These are phyloP conservation scores for Melitaea cinxia DNA, from an alignment of 1,140 invertebrate species.

Conservation along the genomic window DNA sequence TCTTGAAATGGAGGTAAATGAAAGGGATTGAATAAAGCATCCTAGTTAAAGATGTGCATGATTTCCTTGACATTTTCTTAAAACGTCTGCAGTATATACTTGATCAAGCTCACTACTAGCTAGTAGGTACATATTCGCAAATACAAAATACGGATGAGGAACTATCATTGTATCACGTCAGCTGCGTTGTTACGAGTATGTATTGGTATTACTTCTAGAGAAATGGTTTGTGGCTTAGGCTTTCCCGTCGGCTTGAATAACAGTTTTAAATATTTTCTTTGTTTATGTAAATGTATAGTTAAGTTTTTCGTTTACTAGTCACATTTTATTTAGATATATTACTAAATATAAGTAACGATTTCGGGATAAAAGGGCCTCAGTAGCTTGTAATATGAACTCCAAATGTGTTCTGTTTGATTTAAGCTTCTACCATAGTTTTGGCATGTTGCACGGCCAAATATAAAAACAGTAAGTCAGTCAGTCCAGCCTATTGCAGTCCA, in stretches of 20 bases:
- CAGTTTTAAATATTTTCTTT: not conserved
- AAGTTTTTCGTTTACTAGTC: not conserved
- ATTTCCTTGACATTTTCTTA: slow-evolving; percentile 29
- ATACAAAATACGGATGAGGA: slow-evolving; percentile 21
- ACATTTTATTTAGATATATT: too few species aligned
- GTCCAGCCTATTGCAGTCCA: too few species aligned
- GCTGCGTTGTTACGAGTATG: slow-evolving; percentile 1
- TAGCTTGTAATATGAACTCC: too few species aligned
- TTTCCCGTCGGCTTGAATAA: too few species aligned
- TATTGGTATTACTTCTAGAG: slow-evolving; percentile 8
- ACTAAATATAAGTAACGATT: too few species aligned
- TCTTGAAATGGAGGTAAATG: slow-evolving; percentile 2
- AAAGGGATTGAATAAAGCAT: slow-evolving; percentile 13
- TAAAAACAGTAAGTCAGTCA: too few species aligned
- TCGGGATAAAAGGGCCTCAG: too few species aligned
- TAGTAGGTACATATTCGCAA: slow-evolving; percentile 14
- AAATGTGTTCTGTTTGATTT: too few species aligned
- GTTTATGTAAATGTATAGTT: not conserved
- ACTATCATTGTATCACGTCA: slow-evolving; percentile 12
- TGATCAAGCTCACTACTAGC: not conserved
- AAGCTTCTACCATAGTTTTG: too few species aligned
- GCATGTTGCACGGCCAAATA: too few species aligned
- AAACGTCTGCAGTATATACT: not conserved
- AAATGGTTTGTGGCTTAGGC: slow-evolving; percentile 6
- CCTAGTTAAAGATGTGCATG: slow-evolving; percentile 18